Base-by-base conservation (phyloP, 2,888 invertebrate genomes). In the Tribolium freemani region DNA sequence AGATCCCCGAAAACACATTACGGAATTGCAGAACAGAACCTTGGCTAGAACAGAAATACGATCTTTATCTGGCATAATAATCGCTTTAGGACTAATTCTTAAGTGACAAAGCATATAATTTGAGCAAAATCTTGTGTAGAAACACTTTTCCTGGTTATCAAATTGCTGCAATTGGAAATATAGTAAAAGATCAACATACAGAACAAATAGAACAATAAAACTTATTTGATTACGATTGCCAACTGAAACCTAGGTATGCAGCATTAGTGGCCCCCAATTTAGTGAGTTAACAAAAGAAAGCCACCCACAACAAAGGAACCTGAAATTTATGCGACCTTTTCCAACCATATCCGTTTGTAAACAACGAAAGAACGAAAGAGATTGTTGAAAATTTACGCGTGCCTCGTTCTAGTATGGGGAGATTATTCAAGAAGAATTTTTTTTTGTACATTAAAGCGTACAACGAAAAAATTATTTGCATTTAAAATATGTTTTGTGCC, bases 321-420 rank as follows among this genome's bases (percentile, higher is more conserved):
- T 51, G 51, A 63, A 63, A 63, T 63, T 63, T 51, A 63, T 63
- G 63, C 38, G 63, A 51, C 60, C 38, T 63, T 63, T 63, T 63
- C 13, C 26, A 51, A 51, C 30, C 50, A 26, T 48, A 46, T 31
- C 63, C 51, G 63, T 50, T 48, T 63, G 63, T 51, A 63, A 63
- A 63, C 38, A 63, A 38, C 38, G 8, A 58, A 20, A 13, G 45
- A 31, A 44, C 9, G 44, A 45, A 44, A 30, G 45, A 44, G 20
- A 58, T 20, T 45, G 45, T 48, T 10, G 48, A 46, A 45, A 30
- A 30, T 57, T 44, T 57, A 44, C 57, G 57, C 30, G 30, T 53
- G 53, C 26, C 5, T 16, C 16, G 9, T 16, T 51, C n/a, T 45
- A 20, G 16, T 16, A 6, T 8, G 51, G 26, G 26, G 26, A 26